Conservation (phyloP, 2,888 invertebrate genomes). For the Apocheima hispidaria region DNA sequence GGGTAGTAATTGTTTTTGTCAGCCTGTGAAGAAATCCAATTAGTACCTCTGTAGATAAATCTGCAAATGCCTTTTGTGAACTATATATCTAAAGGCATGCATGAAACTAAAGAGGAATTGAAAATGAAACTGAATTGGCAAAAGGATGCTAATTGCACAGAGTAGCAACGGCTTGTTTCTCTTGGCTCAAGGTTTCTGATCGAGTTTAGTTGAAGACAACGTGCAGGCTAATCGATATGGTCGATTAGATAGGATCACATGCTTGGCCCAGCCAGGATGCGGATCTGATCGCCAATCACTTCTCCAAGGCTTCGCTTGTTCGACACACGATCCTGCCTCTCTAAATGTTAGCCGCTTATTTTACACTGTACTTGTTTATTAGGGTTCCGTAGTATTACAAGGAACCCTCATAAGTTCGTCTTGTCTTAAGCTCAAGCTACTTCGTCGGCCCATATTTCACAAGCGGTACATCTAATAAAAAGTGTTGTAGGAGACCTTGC, state of each 20-base stretch:
- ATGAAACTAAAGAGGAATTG: too few relatives aligned
- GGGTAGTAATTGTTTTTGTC: too few relatives aligned
- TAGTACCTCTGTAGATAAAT: too few relatives aligned
- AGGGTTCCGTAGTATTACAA: too few relatives aligned
- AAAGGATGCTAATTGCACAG: neutral
- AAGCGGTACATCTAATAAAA: too few relatives aligned
- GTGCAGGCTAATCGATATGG: constrained; percentile 17
- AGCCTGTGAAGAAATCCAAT: neutral
- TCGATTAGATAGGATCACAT: constrained; percentile 20
- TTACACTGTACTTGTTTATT: constrained; percentile 11
- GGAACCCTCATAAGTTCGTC: too few relatives aligned
- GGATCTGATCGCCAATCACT: constrained; percentile 73
- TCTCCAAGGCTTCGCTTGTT: constrained; percentile 69
- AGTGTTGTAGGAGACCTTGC: too few relatives aligned
- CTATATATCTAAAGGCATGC: too few relatives aligned
- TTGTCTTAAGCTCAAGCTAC: too few relatives aligned
- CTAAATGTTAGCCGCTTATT: constrained; percentile 60
- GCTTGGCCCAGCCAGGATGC: constrained; percentile 63
- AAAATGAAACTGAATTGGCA: neutral
- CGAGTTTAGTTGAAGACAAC: neutral
- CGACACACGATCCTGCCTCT: constrained; percentile 70
- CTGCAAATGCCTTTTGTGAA: neutral
- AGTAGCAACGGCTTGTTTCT: neutral
- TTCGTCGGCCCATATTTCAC: too few relatives aligned
- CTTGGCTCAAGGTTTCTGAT: neutral